Conservation (phyloP, 2,113 vertebrate genomes). For the Pica pica region DNA sequence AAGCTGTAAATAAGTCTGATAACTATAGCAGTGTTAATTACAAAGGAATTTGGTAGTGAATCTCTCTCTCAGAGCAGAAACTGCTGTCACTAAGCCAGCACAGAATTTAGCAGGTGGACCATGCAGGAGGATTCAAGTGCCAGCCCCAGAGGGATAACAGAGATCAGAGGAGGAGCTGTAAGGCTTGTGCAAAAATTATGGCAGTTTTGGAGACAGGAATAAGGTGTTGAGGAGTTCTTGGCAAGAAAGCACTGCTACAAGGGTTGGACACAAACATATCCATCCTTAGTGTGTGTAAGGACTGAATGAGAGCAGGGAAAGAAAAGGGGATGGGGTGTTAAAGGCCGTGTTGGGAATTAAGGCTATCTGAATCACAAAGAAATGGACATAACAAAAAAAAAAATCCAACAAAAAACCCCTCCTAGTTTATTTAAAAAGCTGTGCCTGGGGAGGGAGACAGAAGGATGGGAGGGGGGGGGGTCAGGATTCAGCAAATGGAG, state of each 20-base stretch:
- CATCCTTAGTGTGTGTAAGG: neutral
- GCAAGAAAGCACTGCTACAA: neutral
- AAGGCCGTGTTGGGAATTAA: neutral
- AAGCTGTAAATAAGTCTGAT: neutral
- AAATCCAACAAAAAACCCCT: fast-evolving
- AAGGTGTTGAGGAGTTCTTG: neutral
- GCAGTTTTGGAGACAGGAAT: neutral
- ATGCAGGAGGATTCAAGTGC: neutral
- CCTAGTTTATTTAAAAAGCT: neutral
- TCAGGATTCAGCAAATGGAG: neutral
- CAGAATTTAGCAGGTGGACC: neutral
- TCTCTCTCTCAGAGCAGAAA: neutral
- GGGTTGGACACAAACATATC: neutral
- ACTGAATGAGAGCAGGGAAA: neutral
- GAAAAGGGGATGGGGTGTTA: neutral
- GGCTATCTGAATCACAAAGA: neutral
- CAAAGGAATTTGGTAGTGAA: neutral
- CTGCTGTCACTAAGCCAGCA: neutral
- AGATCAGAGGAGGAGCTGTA: neutral
- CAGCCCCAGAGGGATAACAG: neutral
- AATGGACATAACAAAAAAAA: neutral
- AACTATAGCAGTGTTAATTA: neutral
- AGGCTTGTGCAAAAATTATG: neutral
- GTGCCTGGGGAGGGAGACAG: neutral
- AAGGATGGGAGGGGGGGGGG: too few relatives aligned